A percentile compares a stretch with the other conserved stretches of the same genome.
Evolutionary conservation across 2,113 vertebrate species (phyloP).

Genomic region (Glaucidium brasilianum): DNA sequence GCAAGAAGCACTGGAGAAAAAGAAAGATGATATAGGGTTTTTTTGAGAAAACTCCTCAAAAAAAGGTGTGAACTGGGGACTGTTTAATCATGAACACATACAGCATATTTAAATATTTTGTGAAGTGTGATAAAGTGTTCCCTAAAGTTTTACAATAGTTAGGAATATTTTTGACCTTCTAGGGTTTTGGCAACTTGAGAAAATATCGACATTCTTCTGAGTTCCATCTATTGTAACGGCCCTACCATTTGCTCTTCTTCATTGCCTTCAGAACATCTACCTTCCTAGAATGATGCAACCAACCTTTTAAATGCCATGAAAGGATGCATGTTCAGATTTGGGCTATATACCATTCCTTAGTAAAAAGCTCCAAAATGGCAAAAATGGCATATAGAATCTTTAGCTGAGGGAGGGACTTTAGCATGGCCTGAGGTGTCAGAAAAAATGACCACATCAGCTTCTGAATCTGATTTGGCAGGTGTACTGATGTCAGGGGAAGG

Average conservation of each 20-base stretch:
- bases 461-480: neutral
- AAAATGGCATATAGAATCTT: neutral
- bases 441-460: neutral
- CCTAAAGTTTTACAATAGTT: neutral
- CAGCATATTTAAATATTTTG: neutral
- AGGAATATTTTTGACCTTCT: neutral
- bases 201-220: neutral
- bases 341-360: neutral
- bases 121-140: neutral
- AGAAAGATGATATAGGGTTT: neutral
- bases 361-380: neutral
- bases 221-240: neutral
- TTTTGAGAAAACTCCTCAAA: neutral
- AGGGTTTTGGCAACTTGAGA: neutral
- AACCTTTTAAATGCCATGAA: neutral
- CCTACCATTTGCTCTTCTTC: neutral
- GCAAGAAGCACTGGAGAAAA: neutral
- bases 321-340: neutral
- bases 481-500: neutral
- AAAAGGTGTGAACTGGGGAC: neutral
- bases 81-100: neutral
- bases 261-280: neutral
- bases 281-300: neutral
- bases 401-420: neutral
- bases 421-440: neutral